A percentile compares a stretch with the other conserved stretches of the same genome.
These are phyloP conservation scores for Ephialtes manifestator DNA, from an alignment of 2,888 invertebrate species.

Conservation along the genomic window DNA sequence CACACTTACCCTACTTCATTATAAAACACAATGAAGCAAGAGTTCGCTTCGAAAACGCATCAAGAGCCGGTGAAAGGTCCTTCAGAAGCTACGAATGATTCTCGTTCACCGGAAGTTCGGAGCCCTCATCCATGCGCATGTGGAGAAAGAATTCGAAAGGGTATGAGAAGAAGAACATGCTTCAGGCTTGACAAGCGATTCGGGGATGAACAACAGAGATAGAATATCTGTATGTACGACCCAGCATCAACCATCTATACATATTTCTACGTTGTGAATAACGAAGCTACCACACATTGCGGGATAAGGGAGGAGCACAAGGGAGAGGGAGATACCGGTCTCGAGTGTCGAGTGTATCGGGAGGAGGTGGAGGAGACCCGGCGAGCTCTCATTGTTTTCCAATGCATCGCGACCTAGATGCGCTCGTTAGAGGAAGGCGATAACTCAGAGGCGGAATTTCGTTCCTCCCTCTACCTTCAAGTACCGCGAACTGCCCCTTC, in stretches of 20 bases:
- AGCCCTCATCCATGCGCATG: neutral
- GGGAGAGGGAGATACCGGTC: conserved; percentile 14
- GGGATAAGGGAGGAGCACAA: neutral
- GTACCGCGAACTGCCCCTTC: neutral
- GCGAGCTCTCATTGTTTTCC: conserved; percentile 63
- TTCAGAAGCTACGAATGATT: neutral
- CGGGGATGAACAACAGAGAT: conserved; percentile 8
- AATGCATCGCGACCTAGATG: conserved; percentile 67
- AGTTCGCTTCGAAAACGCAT: neutral
- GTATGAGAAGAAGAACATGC: conserved; percentile 1
- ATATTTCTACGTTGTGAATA: neutral
- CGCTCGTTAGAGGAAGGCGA: conserved; percentile 65
- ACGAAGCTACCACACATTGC: conserved; percentile 3
- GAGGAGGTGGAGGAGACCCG: conserved; percentile 26
- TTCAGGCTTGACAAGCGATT: conserved; percentile 11
- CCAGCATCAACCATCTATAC: neutral
- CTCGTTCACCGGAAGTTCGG: neutral
- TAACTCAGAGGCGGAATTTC: conserved; percentile 63
- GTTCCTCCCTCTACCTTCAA: conserved; percentile 13
- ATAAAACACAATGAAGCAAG: neutral
- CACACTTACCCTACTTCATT: neutral
- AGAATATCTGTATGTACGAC: neutral
- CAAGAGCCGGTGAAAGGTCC: neutral
- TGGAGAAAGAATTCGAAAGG: conserved; percentile 5
- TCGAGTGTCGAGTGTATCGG: conserved; percentile 47